Evolutionary conservation across 2,797 vertebrate species (phyloP).

Genomic region (Manis crassicaudata): DNA sequence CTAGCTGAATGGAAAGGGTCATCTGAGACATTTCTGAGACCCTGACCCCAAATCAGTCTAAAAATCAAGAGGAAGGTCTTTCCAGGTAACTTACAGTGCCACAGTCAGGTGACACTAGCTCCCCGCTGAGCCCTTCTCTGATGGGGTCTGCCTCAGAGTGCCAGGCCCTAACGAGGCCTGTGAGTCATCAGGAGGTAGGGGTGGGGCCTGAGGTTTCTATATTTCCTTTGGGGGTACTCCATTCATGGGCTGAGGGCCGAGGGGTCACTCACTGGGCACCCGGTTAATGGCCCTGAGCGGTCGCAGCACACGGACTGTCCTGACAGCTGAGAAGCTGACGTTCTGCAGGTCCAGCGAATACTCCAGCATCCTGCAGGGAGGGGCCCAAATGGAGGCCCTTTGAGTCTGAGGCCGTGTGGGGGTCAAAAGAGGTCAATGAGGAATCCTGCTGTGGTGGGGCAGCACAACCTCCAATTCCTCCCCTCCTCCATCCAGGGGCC

Average conservation of each 20-base stretch:
- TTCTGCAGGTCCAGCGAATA: conserved; percentile 99
- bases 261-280: conserved; percentile 95
- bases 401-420: conserved; percentile 61
- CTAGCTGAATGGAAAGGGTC: not conserved
- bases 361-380: conserved; percentile 95
- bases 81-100: not conserved
- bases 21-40: conserved; percentile 23
- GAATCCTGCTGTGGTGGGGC: not conserved
- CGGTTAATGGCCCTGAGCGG: conserved; percentile 98
- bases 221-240: conserved; percentile 35
- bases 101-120: not conserved
- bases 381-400: conserved; percentile 40
- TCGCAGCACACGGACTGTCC: conserved; percentile 96
- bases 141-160: not conserved
- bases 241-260: conserved; percentile 45
- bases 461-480: not conserved
- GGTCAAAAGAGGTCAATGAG: conserved; percentile 50
- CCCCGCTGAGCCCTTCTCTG: not conserved
- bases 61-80: not conserved
- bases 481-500: not conserved
- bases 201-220: not conserved
- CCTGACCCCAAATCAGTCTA: conserved; percentile 2
- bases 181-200: not conserved
- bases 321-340: conserved; percentile 97
- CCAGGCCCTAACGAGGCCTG: not conserved